Evolutionary conservation across 2,888 invertebrate species (phyloP).

Genomic region (Unio pictorum): DNA sequence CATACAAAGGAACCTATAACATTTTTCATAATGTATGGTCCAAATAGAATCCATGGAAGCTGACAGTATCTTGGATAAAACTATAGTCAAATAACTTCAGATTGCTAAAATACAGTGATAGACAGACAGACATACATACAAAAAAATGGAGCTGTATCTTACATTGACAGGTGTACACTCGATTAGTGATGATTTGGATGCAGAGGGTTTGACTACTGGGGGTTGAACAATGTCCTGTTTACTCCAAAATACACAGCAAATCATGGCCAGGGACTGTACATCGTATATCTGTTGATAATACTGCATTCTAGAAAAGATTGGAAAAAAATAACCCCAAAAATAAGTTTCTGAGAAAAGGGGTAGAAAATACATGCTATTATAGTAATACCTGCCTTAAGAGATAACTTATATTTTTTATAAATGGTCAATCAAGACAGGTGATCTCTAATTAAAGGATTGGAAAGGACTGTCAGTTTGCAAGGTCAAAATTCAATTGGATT

Average conservation of each 20-base stretch:
- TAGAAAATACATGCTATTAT: neutral
- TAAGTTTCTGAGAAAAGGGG: neutral
- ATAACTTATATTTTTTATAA: no score
- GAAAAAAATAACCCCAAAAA: neutral
- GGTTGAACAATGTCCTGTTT: conserved; percentile 58
- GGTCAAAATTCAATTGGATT: no score
- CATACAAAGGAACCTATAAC: no score
- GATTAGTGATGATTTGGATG: conserved; percentile 42
- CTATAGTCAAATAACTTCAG: no score
- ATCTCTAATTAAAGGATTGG: no score
- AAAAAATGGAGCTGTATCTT: conserved; percentile 18
- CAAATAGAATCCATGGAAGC: no score
- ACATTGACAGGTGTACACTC: conserved; percentile 59
- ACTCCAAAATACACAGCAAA: conserved; percentile 87
- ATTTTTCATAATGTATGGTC: no score
- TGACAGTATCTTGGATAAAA: no score
- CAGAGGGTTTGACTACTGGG: conserved; percentile 21
- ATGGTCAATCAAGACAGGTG: no score
- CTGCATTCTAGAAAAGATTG: conserved; percentile 64
- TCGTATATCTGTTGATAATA: conserved; percentile 78
- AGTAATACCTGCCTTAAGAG: neutral
- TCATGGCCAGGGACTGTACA: conserved; percentile 94
- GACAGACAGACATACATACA: no score
- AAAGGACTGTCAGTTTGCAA: no score
- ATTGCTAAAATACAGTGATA: no score